Evolutionary conservation across 2,797 vertebrate species (phyloP), one percentile per base, ranked within the genome.

Genomic region (Paguma larvata): DNA sequence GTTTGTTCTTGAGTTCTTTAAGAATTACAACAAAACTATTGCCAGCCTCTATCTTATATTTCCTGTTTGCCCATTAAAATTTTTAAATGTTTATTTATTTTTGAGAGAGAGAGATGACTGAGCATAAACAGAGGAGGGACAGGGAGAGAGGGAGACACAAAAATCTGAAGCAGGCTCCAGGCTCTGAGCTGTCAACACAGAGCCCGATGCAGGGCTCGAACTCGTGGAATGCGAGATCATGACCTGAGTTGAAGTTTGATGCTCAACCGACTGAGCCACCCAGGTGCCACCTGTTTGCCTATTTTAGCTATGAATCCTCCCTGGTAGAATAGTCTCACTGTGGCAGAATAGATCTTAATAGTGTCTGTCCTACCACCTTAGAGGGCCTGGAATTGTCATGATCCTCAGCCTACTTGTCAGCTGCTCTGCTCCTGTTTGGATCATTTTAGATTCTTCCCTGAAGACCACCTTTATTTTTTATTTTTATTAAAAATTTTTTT

Each of bases 1-100:
- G 88, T 95, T 94, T 92, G 34, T 34, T 79, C 51, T 84, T 85
- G 73, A 67, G 32, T 63, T 95, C n/a, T 95, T 95, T 62, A 95
- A 91, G 79, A 92, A 95, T 67, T 38, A 6, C 32, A 41, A 41
- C 23, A 38, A 89, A 14, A 8, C 4, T 27, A 73, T 15, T 89
- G 63, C 83, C 30, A n/a, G 7, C 7, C 4, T 63, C 53, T 85
- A 21, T 78, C 23, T 87, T 93, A 2, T n/a, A n/a, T 59, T 95
- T 94, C 27, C 62, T 48, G 9, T 73, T 77, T 86, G 18, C 56
- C 38, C 48, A 4, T 51, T 96, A 46, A 46, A 46, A 8, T 4
- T 46, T 46, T 46, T 46, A 9, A 46, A 9, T 11, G 11, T 46
- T 46, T 46, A 38, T 38, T 46, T 46, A 46, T 46, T 46, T 9